These are phyloP conservation scores for Phyllostomus hastatus DNA, from an alignment of 2,113 vertebrate species.

Conservation along the genomic window DNA sequence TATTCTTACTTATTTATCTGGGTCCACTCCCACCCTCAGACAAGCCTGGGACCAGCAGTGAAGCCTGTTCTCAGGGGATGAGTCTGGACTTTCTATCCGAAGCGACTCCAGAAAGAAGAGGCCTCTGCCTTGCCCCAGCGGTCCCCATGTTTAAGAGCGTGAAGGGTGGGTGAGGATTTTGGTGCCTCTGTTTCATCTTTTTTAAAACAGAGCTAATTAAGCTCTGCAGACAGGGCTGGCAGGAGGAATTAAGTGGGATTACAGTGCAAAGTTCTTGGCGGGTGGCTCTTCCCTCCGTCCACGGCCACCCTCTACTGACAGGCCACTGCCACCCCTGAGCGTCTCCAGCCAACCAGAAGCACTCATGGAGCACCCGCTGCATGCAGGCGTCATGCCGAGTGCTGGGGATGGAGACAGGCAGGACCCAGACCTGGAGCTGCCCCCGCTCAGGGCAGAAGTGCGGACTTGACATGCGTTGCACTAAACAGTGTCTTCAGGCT, in stretches of 20 bases:
- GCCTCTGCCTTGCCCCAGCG: fast-evolving
- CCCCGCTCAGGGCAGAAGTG: background rate
- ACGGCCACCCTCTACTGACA: background rate
- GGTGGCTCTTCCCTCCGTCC: background rate
- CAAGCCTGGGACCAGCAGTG: background rate
- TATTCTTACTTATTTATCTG: background rate
- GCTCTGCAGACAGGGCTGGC: fast-evolving
- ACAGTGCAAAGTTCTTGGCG: fast-evolving
- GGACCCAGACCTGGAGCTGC: background rate
- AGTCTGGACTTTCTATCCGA: background rate
- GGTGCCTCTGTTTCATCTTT: background rate
- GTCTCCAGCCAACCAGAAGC: background rate
- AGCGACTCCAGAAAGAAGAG: background rate
- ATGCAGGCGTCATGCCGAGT: fast-evolving
- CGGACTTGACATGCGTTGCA: fast-evolving
- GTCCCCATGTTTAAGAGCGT: fast-evolving
- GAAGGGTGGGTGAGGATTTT: background rate
- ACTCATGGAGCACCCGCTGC: background rate
- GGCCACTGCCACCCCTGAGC: background rate
- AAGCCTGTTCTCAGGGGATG: background rate
- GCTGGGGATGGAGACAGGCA: background rate
- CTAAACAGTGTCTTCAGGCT: fast-evolving
- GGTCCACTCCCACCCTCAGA: background rate
- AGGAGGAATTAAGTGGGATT: background rate
- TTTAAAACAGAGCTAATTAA: background rate